Evolutionary conservation across 2,113 vertebrate species (phyloP).

Genomic region (Sigmodon hispidus): DNA sequence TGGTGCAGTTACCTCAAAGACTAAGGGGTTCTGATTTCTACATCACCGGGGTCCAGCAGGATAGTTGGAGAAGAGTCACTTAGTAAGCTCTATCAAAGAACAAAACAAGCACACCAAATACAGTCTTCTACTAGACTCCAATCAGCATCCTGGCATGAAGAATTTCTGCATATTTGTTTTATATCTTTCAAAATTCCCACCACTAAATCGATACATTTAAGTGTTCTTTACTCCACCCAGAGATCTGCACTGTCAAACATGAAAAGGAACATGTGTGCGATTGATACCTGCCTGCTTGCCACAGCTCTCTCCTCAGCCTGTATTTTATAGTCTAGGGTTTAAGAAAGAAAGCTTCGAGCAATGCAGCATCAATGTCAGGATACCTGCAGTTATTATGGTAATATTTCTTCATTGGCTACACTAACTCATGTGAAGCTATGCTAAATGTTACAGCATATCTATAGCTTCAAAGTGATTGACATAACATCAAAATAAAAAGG

Average conservation of each 20-base stretch:
- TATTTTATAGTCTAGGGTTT: slow-evolving; percentile 90
- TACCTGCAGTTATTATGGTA: slow-evolving; percentile 90
- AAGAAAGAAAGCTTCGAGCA: slow-evolving; percentile 91
- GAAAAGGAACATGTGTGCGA: slow-evolving; percentile 94
- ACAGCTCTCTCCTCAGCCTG: slow-evolving; percentile 86
- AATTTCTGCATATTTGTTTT: slow-evolving; percentile 96
- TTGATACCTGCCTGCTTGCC: slow-evolving; percentile 92
- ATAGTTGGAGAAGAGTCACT: slow-evolving; percentile 88
- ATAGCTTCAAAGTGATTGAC: slow-evolving; percentile 96
- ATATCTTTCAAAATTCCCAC: slow-evolving; percentile 92
- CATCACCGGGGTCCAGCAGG: slow-evolving; percentile 88
- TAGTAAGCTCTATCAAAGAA: slow-evolving; percentile 94
- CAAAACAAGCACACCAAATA: slow-evolving; percentile 94
- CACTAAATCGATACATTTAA: slow-evolving; percentile 89
- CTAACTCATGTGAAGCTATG: slow-evolving; percentile 99
- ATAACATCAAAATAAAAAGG: slow-evolving; percentile 96
- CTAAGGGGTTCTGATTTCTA: slow-evolving; percentile 86
- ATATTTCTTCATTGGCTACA: slow-evolving; percentile 91
- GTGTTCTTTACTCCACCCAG: slow-evolving; percentile 92
- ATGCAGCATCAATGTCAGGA: slow-evolving; percentile 90
- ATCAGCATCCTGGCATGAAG: slow-evolving; percentile 91
- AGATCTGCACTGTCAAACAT: slow-evolving; percentile 91
- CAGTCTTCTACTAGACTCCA: slow-evolving; percentile 91
- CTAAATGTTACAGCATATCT: slow-evolving; percentile 99
- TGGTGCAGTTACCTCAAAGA: slow-evolving; percentile 87